Evolutionary conservation across 2,113 vertebrate species (phyloP).

Genomic region (Leucosticte australis): DNA sequence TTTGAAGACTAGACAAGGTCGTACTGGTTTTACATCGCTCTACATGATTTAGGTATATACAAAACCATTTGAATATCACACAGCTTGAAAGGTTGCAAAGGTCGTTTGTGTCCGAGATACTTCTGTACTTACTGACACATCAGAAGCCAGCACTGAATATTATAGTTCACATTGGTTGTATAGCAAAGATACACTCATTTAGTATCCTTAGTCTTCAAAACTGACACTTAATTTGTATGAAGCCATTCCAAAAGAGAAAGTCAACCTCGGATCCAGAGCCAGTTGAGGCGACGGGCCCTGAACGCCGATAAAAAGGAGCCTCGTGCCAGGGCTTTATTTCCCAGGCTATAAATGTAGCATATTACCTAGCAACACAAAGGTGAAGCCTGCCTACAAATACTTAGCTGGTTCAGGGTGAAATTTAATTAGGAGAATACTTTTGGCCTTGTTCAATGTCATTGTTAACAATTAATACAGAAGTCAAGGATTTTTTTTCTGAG

Average conservation of each 20-base stretch:
- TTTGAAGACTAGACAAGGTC: constrained; percentile 83
- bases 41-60: constrained; percentile 82
- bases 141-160: constrained; percentile 71
- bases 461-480: not conserved
- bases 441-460: not conserved
- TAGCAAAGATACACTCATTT: constrained; percentile 73
- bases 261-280: constrained; percentile 68
- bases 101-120: constrained; percentile 71
- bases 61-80: constrained; percentile 80
- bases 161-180: constrained; percentile 67
- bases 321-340: not conserved
- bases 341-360: not conserved
- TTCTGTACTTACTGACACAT: constrained; percentile 72
- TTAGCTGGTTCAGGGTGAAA: constrained; percentile 33
- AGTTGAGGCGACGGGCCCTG: constrained; percentile 31
- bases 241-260: constrained; percentile 79
- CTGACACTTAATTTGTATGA: constrained; percentile 59
- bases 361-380: not conserved
- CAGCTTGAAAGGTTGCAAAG: constrained; percentile 78
- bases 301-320: constrained; percentile 1
- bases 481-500: not conserved
- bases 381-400: constrained; percentile 26
- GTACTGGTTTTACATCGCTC: constrained; percentile 81
- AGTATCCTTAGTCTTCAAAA: constrained; percentile 72
- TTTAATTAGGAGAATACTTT: constrained; percentile 35